Conservation (phyloP, 2,113 vertebrate genomes). For the Melanotaenia duboulayi region DNA sequence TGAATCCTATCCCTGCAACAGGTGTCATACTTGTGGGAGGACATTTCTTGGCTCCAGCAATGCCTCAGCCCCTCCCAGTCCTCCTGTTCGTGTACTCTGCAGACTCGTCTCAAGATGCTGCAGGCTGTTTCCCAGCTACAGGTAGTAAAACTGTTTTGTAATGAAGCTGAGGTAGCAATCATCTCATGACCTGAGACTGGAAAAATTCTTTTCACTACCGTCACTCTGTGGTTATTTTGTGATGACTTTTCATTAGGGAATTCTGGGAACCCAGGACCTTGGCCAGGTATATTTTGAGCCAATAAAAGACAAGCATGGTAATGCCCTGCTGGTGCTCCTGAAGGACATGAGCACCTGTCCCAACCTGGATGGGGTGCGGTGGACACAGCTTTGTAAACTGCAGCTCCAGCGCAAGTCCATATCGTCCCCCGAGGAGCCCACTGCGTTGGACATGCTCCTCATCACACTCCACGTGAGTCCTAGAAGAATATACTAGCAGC, state of each 20-base stretch:
- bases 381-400: slow-evolving; percentile 88
- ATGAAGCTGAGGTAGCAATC: neutral
- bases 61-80: slow-evolving; percentile 87
- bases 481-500: neutral
- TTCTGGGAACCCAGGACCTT: slow-evolving; percentile 90
- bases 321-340: slow-evolving; percentile 88
- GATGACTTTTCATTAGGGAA: slow-evolving; percentile 75
- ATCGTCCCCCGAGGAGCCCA: slow-evolving; percentile 89
- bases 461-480: slow-evolving; percentile 87
- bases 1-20: slow-evolving; percentile 50
- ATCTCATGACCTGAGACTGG: neutral
- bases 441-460: slow-evolving; percentile 88
- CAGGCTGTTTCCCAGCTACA: slow-evolving; percentile 89
- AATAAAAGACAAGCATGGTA: slow-evolving; percentile 92
- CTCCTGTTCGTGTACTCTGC: slow-evolving; percentile 89
- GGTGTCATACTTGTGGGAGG: slow-evolving; percentile 92
- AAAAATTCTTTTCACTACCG: no score
- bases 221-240: neutral
- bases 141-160: slow-evolving; percentile 69
- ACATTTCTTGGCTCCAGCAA: slow-evolving; percentile 90
- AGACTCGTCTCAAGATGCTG: slow-evolving; percentile 91
- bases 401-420: slow-evolving; percentile 90
- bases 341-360: slow-evolving; percentile 87
- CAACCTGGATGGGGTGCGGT: slow-evolving; percentile 86
- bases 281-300: slow-evolving; percentile 92